Conservation (phyloP, 2,888 invertebrate genomes). For the Andrena flavipes region DNA sequence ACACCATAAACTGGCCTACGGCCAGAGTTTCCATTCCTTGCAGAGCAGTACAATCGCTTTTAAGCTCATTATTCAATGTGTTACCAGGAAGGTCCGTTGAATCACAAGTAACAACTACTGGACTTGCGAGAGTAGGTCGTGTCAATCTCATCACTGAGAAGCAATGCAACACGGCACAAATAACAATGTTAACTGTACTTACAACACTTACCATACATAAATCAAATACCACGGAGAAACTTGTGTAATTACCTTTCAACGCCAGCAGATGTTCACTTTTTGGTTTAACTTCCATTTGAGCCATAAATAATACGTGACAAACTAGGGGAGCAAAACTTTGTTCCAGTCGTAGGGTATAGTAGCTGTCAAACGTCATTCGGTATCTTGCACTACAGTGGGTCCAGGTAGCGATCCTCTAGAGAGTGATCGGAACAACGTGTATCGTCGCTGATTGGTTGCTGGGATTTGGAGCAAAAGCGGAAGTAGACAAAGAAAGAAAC, state of each 20-base stretch:
- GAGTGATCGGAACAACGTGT: too few species aligned
- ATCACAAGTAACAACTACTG: slow-evolving; percentile 93
- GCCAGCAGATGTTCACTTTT: slow-evolving; percentile 88
- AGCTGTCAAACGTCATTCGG: slow-evolving; percentile 31
- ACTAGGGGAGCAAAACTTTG: background rate
- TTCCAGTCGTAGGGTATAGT: background rate
- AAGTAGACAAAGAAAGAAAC: too few species aligned
- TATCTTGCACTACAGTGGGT: too few species aligned
- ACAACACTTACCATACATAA: background rate
- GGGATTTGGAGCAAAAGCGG: too few species aligned
- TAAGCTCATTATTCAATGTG: slow-evolving; percentile 91
- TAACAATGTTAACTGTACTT: background rate
- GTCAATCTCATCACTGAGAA: slow-evolving; percentile 96
- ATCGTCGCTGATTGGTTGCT: too few species aligned
- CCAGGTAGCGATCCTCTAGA: too few species aligned
- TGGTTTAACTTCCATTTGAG: slow-evolving; percentile 87
- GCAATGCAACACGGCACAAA: too few species aligned
- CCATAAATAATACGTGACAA: background rate
- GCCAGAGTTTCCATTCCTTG: slow-evolving; percentile 92
- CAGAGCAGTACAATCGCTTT: slow-evolving; percentile 94
- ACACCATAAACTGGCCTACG: slow-evolving; percentile 95
- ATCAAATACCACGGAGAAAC: slow-evolving; percentile 1
- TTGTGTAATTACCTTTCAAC: slow-evolving; percentile 85
- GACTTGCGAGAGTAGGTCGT: slow-evolving; percentile 94
- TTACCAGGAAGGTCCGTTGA: slow-evolving; percentile 93